These are phyloP conservation scores for Doryteuthis pealeii DNA, from an alignment of 1,140 invertebrate species.

Conservation along the genomic window DNA sequence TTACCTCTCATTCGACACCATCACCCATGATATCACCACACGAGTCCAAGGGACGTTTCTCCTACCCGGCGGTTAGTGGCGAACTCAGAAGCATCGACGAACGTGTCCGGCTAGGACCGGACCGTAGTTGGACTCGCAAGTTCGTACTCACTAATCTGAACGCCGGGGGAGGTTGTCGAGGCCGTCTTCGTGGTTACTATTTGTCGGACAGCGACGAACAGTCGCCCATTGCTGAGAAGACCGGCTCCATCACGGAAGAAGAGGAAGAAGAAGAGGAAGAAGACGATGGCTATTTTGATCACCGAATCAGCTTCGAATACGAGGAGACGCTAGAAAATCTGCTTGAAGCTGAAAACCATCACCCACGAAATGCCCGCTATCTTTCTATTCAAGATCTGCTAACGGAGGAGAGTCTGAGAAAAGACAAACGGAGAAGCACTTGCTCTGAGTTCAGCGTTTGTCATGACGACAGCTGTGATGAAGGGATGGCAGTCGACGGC, in stretches of 20 bases:
- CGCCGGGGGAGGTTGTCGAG: neutral
- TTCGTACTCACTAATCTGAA: neutral
- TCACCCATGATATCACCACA: constrained; percentile 13
- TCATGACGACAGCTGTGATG: constrained; percentile 21
- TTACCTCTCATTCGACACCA: constrained; percentile 12
- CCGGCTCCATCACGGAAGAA: constrained; percentile 21
- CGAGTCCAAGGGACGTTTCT: constrained; percentile 13
- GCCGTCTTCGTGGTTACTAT: constrained; percentile 1
- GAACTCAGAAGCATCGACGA: constrained; percentile 15
- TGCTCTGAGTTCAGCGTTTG: constrained; percentile 11
- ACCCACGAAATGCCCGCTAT: constrained; percentile 7
- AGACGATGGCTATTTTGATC: constrained; percentile 25
- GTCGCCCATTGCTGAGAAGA: constrained; percentile 28
- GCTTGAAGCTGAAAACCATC: constrained; percentile 22
- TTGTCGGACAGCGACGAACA: constrained; percentile 19
- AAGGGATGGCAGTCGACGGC: constrained; percentile 9
- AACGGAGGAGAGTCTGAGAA: constrained; percentile 21
- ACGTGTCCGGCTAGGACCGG: neutral
- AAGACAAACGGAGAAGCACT: constrained; percentile 14
- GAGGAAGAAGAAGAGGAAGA: constrained; percentile 23
- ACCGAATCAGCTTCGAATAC: constrained; percentile 37
- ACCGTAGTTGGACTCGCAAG: constrained; percentile 9
- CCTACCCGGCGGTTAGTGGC: constrained; percentile 10
- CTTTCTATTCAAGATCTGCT: constrained; percentile 28
- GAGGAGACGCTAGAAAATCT: constrained; percentile 32